Percentiles rank a stretch among this genome's conserved stretches.
These are phyloP conservation scores for Apteryx mantelli DNA, from an alignment of 2,113 vertebrate genomes.

Conservation along the genomic window DNA sequence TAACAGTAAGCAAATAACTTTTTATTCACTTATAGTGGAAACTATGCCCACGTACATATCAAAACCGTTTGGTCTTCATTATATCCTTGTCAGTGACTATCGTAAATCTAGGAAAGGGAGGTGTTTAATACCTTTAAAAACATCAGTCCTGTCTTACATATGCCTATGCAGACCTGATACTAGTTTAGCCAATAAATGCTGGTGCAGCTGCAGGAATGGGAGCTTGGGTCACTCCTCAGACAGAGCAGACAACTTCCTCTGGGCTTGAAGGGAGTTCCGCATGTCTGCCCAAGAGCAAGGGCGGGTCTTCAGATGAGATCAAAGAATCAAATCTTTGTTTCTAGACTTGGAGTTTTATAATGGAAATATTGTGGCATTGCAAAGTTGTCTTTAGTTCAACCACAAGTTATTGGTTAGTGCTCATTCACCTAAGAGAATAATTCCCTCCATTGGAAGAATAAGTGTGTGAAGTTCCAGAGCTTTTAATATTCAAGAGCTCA, in stretches of 20 bases:
- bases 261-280: not conserved
- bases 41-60: not conserved
- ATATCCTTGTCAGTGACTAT: not conserved
- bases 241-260: not conserved
- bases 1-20: not conserved
- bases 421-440: not conserved
- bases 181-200: not conserved
- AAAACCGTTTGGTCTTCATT: not conserved
- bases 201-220: accelerated
- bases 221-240: not conserved
- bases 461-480: not conserved
- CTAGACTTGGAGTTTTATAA: not conserved
- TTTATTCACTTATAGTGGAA: not conserved
- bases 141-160: not conserved
- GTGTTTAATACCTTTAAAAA: not conserved
- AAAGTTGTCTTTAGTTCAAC: not conserved
- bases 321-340: not conserved
- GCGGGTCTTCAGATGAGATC: not conserved
- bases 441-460: not conserved
- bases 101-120: not conserved
- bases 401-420: not conserved
- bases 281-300: not conserved
- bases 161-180: not conserved
- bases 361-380: not conserved
- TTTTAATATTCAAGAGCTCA: not conserved